A percentile compares a stretch with the other conserved stretches of the same genome.
Evolutionary conservation across 2,113 vertebrate genomes (phyloP).

Genomic region (Oreochromis aureus): DNA sequence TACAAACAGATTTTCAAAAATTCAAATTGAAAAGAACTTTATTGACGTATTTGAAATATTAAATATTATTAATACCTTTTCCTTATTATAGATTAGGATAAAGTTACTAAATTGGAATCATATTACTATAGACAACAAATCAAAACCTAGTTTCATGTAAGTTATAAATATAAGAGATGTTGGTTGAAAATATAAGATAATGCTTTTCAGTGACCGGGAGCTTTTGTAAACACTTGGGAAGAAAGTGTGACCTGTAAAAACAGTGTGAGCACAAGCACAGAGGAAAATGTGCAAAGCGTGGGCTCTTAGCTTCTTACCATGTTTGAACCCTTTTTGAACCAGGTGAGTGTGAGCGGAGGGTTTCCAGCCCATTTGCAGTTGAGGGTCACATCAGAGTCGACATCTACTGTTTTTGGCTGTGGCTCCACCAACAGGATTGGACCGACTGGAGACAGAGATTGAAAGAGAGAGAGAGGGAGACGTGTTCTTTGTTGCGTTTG

Average conservation of each 20-base stretch:
- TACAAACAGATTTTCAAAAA: background rate
- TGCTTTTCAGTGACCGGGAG: background rate
- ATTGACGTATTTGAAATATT: background rate
- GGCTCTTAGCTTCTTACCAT: conserved; percentile 74
- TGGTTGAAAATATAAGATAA: background rate
- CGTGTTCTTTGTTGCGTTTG: background rate
- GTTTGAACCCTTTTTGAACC: conserved; percentile 96
- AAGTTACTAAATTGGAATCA: background rate
- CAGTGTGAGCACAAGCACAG: background rate
- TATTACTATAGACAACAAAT: background rate
- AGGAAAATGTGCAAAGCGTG: background rate
- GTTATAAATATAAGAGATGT: background rate
- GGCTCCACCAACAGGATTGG: conserved; percentile 90
- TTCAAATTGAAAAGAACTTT: background rate
- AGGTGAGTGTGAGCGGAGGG: conserved; percentile 93
- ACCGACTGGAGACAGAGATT: conserved; percentile 73
- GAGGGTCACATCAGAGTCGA: conserved; percentile 87
- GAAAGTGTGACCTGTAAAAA: background rate
- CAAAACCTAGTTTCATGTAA: background rate
- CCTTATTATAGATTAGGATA: background rate
- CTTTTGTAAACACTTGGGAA: background rate
- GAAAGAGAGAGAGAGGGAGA: background rate
- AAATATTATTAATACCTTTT: background rate
- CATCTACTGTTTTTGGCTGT: conserved; percentile 85
- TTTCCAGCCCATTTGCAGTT: conserved; percentile 95